A percentile compares a stretch with the other conserved stretches of the same genome.
Evolutionary conservation across 2,888 invertebrate genomes (phyloP).

Genomic region (Drosophila maculinotata): DNA sequence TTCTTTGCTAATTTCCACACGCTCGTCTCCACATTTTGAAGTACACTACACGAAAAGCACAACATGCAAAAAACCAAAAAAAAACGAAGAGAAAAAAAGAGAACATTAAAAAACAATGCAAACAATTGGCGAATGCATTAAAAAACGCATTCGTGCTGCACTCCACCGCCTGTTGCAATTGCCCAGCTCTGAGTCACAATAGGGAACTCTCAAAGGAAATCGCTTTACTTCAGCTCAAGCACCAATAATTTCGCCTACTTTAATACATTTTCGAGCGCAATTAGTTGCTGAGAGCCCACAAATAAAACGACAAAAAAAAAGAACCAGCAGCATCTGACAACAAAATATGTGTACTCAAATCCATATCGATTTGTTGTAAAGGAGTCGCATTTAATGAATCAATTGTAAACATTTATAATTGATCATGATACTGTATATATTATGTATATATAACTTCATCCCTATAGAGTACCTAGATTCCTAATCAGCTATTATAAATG

Average conservation of each 20-base stretch:
- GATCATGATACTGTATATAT: too few relatives aligned
- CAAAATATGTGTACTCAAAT: neutral
- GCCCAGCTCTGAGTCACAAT: constrained; percentile 18
- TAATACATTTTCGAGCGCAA: constrained; percentile 25
- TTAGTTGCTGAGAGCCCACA: constrained; percentile 18
- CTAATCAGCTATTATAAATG: too few relatives aligned
- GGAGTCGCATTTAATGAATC: too few relatives aligned
- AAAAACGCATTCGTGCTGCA: constrained; percentile 46
- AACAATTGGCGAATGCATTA: constrained; percentile 41
- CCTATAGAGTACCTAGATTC: too few relatives aligned
- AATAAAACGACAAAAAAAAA: neutral
- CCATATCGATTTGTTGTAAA: neutral
- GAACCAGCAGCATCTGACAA: too few relatives aligned
- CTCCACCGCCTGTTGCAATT: constrained; percentile 65
- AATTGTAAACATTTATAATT: too few relatives aligned
- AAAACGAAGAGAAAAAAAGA: constrained; percentile 11
- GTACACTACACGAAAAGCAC: constrained; percentile 41
- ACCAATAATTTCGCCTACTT: constrained; percentile 40
- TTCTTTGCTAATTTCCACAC: constrained; percentile 57
- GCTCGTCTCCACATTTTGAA: constrained; percentile 33
- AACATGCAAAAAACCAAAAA: constrained; percentile 7
- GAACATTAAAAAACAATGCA: constrained; percentile 24
- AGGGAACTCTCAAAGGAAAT: constrained; percentile 22
- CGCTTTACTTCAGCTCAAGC: constrained; percentile 36
- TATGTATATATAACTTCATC: too few relatives aligned